These are phyloP conservation scores for Syrrhaptes paradoxus DNA, from an alignment of 2,113 vertebrate genomes.

Conservation along the genomic window DNA sequence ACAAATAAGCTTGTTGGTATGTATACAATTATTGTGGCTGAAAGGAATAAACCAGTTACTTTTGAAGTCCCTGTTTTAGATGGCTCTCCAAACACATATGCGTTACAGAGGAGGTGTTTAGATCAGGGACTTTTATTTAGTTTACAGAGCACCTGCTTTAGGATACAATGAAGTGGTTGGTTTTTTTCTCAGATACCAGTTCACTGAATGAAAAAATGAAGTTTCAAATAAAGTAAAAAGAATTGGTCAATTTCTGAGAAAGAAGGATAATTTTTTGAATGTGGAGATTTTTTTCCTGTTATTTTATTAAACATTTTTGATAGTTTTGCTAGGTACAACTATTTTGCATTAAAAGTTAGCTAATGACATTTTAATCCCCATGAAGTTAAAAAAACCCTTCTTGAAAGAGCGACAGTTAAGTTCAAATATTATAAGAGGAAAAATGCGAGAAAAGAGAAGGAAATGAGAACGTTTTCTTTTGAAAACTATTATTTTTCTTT, in stretches of 20 bases:
- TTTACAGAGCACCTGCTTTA: not conserved
- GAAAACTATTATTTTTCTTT: not conserved
- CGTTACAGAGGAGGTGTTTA: not conserved
- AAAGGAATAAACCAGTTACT: not conserved
- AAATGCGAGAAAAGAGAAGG: not conserved
- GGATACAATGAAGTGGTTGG: not conserved
- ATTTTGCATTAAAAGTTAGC: not conserved
- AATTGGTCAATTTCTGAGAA: not conserved
- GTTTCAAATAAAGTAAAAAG: not conserved
- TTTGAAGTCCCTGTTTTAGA: not conserved
- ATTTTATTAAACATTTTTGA: not conserved
- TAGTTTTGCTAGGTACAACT: not conserved
- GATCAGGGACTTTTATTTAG: not conserved
- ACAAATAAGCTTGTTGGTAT: not conserved
- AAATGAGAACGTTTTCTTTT: not conserved
- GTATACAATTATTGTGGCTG: not conserved
- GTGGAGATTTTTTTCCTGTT: not conserved
- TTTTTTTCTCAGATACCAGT: not conserved
- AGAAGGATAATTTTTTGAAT: not conserved
- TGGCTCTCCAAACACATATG: not conserved
- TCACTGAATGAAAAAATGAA: not conserved
- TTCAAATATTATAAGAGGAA: not conserved
- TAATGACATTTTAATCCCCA: not conserved
- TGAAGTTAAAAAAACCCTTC: not conserved
- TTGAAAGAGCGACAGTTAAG: not conserved